Conservation (phyloP, 1,140 invertebrate genomes). For the Heliconius hewitsoni region DNA sequence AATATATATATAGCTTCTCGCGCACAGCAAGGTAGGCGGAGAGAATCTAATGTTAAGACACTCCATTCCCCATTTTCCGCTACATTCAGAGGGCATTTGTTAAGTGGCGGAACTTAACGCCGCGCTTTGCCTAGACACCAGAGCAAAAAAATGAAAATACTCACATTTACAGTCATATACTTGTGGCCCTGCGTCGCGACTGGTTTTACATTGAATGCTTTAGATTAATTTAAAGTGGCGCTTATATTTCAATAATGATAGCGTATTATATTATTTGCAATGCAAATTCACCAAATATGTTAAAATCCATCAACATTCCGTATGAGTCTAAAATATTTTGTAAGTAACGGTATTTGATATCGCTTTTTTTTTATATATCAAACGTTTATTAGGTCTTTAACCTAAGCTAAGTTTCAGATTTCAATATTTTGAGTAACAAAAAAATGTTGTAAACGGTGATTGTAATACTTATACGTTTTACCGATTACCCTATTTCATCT, state of each 20-base stretch:
- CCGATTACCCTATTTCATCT: neutral
- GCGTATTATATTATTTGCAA: constrained; percentile 21
- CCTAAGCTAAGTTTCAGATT: constrained; percentile 14
- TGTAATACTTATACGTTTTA: neutral
- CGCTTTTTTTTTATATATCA: constrained; percentile 7
- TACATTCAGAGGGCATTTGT: no score
- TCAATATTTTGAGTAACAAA: neutral
- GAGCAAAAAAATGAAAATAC: no score
- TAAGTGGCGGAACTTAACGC: no score
- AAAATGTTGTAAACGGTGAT: neutral
- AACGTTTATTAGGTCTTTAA: constrained; percentile 32
- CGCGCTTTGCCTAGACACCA: no score
- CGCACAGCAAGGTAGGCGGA: no score
- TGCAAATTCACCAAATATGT: constrained; percentile 29
- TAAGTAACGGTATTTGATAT: constrained; percentile 32
- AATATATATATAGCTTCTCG: no score
- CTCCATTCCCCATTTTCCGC: no score
- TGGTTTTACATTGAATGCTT: no score
- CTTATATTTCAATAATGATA: neutral
- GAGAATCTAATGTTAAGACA: no score
- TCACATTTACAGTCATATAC: no score
- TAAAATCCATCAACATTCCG: constrained; percentile 25
- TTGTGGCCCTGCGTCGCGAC: no score
- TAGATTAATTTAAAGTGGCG: neutral
- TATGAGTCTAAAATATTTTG: constrained; percentile 14